A percentile compares a stretch with the other conserved stretches of the same genome.
These are phyloP conservation scores for Monarcha castaneiventris DNA, from an alignment of 2,113 vertebrate genomes.

Conservation along the genomic window DNA sequence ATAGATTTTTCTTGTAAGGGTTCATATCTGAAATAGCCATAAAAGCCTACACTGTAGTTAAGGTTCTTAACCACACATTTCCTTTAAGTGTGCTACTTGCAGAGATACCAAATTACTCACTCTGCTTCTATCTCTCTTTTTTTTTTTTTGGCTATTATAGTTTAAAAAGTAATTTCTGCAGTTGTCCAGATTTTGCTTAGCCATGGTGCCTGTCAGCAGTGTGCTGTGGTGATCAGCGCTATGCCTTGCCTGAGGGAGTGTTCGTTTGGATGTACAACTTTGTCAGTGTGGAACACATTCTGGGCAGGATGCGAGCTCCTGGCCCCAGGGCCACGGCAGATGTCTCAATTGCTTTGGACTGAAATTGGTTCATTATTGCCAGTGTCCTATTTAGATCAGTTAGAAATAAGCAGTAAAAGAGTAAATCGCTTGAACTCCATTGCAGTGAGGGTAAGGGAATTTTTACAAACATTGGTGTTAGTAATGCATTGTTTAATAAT, in stretches of 20 bases:
- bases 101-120: neutral
- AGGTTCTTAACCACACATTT: neutral
- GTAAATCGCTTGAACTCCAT: neutral
- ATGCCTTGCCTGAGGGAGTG: neutral
- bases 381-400: neutral
- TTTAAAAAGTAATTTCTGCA: neutral
- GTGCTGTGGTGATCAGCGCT: neutral
- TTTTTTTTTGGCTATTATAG: neutral
- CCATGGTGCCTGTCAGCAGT: neutral
- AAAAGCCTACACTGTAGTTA: neutral
- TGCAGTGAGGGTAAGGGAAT: neutral
- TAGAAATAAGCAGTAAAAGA: neutral
- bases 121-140: accelerated
- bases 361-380: neutral
- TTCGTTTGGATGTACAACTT: neutral
- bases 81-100: neutral
- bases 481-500: neutral
- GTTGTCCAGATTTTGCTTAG: conserved; percentile 2
- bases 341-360: conserved; percentile 36
- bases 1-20: neutral
- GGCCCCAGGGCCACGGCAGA: neutral
- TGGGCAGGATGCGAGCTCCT: neutral
- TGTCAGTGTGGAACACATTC: neutral
- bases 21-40: neutral
- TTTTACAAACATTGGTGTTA: neutral